Evolutionary conservation across 2,888 invertebrate species (phyloP).

Genomic region (Nycteola revayana): DNA sequence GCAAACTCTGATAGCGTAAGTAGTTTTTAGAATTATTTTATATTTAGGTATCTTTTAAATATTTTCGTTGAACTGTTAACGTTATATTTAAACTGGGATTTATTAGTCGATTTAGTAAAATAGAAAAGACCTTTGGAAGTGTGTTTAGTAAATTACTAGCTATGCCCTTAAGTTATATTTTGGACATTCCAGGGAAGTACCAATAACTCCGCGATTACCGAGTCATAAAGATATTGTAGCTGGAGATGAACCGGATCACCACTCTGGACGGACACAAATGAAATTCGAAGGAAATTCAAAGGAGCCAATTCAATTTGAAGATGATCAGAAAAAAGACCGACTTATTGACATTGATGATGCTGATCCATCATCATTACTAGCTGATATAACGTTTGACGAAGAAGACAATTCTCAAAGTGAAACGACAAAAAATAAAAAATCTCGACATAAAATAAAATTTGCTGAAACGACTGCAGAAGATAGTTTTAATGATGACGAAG

Average conservation of each 20-base stretch:
- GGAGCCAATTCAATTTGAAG: constrained; percentile 13
- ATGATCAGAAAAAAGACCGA: background rate
- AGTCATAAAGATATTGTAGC: constrained; percentile 28
- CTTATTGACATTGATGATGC: background rate
- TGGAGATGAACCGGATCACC: constrained; percentile 16
- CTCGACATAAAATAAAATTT: constrained; percentile 23
- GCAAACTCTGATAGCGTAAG: too few relatives aligned
- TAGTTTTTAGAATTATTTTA: too few relatives aligned
- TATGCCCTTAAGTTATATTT: too few relatives aligned
- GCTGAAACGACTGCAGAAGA: constrained; percentile 14
- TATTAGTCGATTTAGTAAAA: too few relatives aligned
- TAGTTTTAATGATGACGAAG: constrained; percentile 6
- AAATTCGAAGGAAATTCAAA: constrained; percentile 20
- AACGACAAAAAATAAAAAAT: background rate
- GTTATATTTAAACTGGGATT: too few relatives aligned
- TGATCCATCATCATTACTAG: background rate
- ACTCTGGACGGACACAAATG: constrained; percentile 12
- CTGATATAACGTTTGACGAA: constrained; percentile 3
- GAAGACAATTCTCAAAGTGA: constrained; percentile 11
- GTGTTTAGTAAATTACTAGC: too few relatives aligned
- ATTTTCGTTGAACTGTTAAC: too few relatives aligned
- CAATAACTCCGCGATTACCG: constrained; percentile 14
- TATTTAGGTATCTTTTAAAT: too few relatives aligned
- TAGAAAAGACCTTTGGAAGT: too few relatives aligned
- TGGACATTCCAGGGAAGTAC: constrained; percentile 3